Evolutionary conservation across 2,113 vertebrate genomes (phyloP).

Genomic region (Acanthisitta chloris): DNA sequence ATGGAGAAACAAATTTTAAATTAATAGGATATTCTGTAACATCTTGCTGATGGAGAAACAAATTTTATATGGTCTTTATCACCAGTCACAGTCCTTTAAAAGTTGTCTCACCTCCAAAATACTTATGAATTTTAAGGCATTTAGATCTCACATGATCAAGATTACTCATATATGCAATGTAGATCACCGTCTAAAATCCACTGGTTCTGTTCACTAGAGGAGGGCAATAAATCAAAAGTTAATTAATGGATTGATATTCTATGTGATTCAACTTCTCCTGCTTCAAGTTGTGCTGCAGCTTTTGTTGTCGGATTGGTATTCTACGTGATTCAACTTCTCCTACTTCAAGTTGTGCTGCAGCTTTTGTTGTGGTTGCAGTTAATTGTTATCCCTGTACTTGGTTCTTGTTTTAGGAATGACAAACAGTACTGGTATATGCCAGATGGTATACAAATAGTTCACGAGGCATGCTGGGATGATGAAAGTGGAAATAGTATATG

Average conservation of each 20-base stretch:
- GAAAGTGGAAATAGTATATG: not conserved
- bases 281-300: not conserved
- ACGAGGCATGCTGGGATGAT: not conserved
- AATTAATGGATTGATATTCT: not conserved
- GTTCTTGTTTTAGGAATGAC: not conserved
- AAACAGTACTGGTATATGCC: not conserved
- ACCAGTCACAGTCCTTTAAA: not conserved
- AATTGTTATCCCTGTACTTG: not conserved
- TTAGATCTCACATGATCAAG: not conserved
- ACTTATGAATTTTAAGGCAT: not conserved
- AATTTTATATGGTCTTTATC: not conserved
- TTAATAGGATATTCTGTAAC: not conserved
- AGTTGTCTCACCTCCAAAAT: not conserved
- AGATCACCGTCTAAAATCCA: not conserved
- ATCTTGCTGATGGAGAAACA: not conserved
- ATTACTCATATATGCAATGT: fast-evolving
- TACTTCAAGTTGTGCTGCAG: not conserved
- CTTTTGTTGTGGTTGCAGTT: not conserved
- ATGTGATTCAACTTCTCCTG: not conserved
- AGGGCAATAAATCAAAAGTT: not conserved
- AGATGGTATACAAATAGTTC: not conserved
- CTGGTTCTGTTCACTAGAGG: not conserved
- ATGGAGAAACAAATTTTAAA: not conserved
- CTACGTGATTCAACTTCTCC: not conserved
- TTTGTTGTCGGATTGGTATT: too few relatives aligned